These are phyloP conservation scores for Zophobas atratus DNA, from an alignment of 1,140 invertebrate species.

Conservation along the genomic window DNA sequence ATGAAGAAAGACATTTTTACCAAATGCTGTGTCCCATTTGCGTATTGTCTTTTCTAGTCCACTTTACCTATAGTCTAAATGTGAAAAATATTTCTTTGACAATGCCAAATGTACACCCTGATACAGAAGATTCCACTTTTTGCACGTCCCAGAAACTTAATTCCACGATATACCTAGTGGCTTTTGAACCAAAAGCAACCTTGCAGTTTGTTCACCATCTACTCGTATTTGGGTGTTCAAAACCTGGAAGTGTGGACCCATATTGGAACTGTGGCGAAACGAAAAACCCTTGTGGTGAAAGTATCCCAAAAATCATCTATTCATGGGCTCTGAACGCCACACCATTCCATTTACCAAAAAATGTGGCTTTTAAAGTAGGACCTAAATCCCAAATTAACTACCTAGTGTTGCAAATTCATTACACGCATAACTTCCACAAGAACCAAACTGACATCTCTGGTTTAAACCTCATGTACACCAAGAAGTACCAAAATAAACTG, in stretches of 20 bases:
- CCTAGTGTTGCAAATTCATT: slow-evolving; percentile 95
- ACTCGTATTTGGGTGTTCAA: slow-evolving; percentile 92
- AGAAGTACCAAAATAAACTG: slow-evolving; percentile 75
- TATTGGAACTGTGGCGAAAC: slow-evolving; percentile 71
- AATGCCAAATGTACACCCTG: no score
- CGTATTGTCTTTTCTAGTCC: no score
- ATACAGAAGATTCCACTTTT: no score
- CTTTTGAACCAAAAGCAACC: slow-evolving; percentile 93
- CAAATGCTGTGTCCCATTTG: no score
- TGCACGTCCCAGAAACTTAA: no score
- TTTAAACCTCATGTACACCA: slow-evolving; percentile 84
- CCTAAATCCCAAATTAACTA: slow-evolving; percentile 81
- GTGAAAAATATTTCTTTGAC: no score
- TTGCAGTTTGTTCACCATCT: slow-evolving; percentile 93
- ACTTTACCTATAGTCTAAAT: no score
- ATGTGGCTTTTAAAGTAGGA: slow-evolving; percentile 87
- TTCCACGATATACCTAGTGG: slow-evolving; percentile 75
- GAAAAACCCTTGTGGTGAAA: slow-evolving; percentile 72
- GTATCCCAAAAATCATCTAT: slow-evolving; percentile 84
- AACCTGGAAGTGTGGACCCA: slow-evolving; percentile 69
- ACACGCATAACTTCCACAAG: slow-evolving; percentile 80
- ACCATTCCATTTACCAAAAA: slow-evolving; percentile 85
- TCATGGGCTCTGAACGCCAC: slow-evolving; percentile 98
- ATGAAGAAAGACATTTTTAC: no score
- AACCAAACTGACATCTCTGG: slow-evolving; percentile 81